A percentile compares a stretch with the other conserved stretches of the same genome.
phyloP scores from a whole-genome alignment of 2,888 invertebrate genomes.

The Oligia fasciuncula region DNA sequence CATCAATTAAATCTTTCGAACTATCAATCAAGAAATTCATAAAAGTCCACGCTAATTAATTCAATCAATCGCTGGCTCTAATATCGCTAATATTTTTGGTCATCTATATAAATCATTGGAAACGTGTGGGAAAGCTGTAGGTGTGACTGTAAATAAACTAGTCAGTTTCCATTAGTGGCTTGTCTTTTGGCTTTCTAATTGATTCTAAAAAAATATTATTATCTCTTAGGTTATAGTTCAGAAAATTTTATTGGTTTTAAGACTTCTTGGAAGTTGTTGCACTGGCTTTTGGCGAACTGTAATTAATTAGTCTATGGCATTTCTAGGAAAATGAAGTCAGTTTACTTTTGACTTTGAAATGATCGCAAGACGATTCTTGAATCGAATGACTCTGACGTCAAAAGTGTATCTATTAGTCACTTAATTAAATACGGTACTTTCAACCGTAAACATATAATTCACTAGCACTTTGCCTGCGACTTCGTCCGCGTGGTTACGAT shows the following conservation, averaged over 20 bases:
- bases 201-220: constrained; percentile 28
- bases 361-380: constrained; percentile 4
- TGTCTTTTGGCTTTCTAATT: constrained; percentile 47
- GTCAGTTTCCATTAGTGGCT: constrained; percentile 22
- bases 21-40: constrained; percentile 60
- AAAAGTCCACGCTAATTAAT: constrained; percentile 62
- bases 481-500: too few species aligned
- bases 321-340: constrained; percentile 16
- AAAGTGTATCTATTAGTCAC: constrained; percentile 24
- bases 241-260: neutral
- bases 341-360: constrained; percentile 19
- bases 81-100: constrained; percentile 63
- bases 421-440: constrained; percentile 19
- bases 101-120: constrained; percentile 53
- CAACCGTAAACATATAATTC: constrained; percentile 6
- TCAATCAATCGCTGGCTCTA: constrained; percentile 47
- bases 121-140: constrained; percentile 57
- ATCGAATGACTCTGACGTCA: constrained; percentile 30
- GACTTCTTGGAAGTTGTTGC: constrained; percentile 24
- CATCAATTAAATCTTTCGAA: constrained; percentile 30
- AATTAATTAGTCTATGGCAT: constrained; percentile 9
- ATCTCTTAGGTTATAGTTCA: constrained; percentile 25
- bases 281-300: constrained; percentile 1
- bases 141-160: constrained; percentile 45
- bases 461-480: too few species aligned